Conservation (phyloP, 2,113 vertebrate genomes). For the Malurus alboscapulatus region DNA sequence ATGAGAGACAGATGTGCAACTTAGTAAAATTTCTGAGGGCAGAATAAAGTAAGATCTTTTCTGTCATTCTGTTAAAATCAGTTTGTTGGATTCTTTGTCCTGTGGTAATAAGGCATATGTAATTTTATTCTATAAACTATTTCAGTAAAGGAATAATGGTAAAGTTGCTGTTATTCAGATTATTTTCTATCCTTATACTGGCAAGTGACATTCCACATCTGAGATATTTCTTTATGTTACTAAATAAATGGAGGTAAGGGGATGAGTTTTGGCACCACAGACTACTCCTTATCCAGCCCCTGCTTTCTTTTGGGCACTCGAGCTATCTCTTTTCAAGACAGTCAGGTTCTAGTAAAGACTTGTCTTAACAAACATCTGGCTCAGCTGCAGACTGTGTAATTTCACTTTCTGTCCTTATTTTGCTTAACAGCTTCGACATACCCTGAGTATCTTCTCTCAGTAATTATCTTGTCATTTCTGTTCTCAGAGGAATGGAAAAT, state of each 20-base stretch:
- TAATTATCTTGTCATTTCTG: background rate
- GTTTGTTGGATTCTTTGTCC: background rate
- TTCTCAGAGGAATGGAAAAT: background rate
- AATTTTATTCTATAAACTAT: background rate
- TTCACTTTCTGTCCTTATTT: background rate
- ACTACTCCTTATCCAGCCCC: background rate
- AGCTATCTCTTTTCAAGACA: background rate
- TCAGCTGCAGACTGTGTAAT: background rate
- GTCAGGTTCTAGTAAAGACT: background rate
- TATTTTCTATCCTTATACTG: background rate
- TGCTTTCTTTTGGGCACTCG: background rate
- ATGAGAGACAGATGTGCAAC: background rate
- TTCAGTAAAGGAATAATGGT: background rate
- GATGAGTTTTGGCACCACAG: background rate
- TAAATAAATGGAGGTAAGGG: background rate
- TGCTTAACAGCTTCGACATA: background rate
- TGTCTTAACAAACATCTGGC: background rate
- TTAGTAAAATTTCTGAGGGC: background rate
- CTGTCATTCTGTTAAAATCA: background rate
- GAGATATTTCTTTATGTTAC: background rate
- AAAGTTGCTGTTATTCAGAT: background rate
- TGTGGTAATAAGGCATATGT: background rate
- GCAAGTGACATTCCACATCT: background rate
- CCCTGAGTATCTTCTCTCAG: background rate
- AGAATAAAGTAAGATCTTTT: background rate